phyloP scores from a whole-genome alignment of 2,113 vertebrate species.

The Hymenochirus boettgeri region DNA sequence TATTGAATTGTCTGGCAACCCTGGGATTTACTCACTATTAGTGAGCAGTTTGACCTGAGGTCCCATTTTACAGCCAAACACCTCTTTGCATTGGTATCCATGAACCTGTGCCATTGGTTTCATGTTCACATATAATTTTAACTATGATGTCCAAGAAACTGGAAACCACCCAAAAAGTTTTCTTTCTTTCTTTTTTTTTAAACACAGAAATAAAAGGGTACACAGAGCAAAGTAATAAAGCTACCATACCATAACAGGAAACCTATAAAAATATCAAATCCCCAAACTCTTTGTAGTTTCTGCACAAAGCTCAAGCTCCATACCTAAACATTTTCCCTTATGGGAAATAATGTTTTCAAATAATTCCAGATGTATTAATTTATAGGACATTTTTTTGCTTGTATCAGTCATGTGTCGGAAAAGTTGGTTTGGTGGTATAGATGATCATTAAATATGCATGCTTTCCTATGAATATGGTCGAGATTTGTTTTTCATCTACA shows the following conservation, averaged over 20 bases:
- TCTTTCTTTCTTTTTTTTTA: constrained; percentile 40
- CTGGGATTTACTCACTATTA: too few species aligned
- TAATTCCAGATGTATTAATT: constrained; percentile 81
- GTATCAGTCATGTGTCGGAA: constrained; percentile 69
- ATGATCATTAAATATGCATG: background rate
- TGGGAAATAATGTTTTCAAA: constrained; percentile 76
- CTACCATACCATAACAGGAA: constrained; percentile 72
- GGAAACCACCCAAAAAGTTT: too few species aligned
- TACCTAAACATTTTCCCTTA: constrained; percentile 77
- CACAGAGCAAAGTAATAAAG: constrained; percentile 65
- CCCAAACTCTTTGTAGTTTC: constrained; percentile 71
- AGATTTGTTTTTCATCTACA: constrained; percentile 64
- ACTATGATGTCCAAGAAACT: background rate
- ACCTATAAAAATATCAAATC: constrained; percentile 71
- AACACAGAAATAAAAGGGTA: constrained; percentile 56
- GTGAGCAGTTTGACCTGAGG: too few species aligned
- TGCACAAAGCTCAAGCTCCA: constrained; percentile 58
- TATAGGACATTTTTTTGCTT: constrained; percentile 66
- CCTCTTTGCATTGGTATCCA: too few species aligned
- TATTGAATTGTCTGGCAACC: too few species aligned
- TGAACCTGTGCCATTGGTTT: too few species aligned
- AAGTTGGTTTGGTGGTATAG: constrained; percentile 66
- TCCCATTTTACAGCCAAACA: too few species aligned
- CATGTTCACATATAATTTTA: too few species aligned
- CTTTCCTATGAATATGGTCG: constrained; percentile 1